Percentiles rank a stretch among this genome's conserved stretches.
phyloP scores from a whole-genome alignment of 2,113 vertebrate genomes.

The Dissostichus mawsoni region DNA sequence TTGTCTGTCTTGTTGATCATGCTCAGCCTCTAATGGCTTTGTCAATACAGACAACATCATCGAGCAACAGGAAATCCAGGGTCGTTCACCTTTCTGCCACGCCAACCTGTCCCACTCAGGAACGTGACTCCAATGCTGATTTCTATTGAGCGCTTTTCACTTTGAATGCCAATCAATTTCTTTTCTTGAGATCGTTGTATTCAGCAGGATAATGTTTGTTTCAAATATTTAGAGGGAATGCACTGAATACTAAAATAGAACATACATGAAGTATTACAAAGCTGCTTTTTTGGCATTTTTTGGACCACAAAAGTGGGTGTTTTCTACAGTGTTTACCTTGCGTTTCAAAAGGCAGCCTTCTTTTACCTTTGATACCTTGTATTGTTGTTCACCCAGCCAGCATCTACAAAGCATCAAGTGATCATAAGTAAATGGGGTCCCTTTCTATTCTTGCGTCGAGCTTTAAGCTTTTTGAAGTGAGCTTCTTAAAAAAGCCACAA shows the following conservation, averaged over 20 bases:
- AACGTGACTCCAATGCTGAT: slow-evolving; percentile 21
- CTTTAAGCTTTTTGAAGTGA: slow-evolving; percentile 41
- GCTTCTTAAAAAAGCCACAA: slow-evolving; percentile 7
- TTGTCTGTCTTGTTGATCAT: slow-evolving; percentile 61
- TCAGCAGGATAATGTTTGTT: not conserved
- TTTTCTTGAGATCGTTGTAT: not conserved
- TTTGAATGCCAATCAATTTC: slow-evolving; percentile 33
- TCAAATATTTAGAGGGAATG: not conserved
- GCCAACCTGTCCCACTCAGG: slow-evolving; percentile 12
- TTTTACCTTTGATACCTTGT: slow-evolving; percentile 22
- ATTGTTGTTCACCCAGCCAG: slow-evolving; percentile 3
- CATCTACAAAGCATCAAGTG: slow-evolving; percentile 15
- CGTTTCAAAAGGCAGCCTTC: not conserved
- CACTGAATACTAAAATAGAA: not conserved
- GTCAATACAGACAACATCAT: slow-evolving; percentile 66
- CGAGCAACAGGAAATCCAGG: slow-evolving; percentile 58
- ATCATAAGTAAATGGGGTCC: slow-evolving; percentile 8
- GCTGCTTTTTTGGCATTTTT: not conserved
- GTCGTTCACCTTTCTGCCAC: slow-evolving; percentile 49
- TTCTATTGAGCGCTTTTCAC: slow-evolving; percentile 29
- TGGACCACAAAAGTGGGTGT: not conserved
- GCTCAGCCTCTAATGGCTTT: slow-evolving; percentile 56
- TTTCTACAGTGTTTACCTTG: slow-evolving; percentile 15
- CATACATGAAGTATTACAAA: not conserved
- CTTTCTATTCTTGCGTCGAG: slow-evolving; percentile 12